Percentiles rank a stretch among this genome's conserved stretches.
phyloP scores from a whole-genome alignment of 1,140 invertebrate genomes.

The Triops longicaudatus region DNA sequence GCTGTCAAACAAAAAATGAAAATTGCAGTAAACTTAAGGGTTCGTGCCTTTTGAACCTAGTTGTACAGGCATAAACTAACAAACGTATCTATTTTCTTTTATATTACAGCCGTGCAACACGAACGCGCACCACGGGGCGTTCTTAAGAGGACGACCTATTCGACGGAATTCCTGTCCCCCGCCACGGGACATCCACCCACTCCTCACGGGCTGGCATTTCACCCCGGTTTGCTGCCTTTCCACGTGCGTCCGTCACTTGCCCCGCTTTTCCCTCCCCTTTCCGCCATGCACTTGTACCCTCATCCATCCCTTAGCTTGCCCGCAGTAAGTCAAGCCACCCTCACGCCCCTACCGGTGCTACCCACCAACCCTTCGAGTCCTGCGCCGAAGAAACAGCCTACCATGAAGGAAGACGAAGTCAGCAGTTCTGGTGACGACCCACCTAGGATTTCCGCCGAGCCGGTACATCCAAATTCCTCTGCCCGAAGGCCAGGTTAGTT shows the following conservation, averaged over 20 bases:
- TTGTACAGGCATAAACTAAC: too few relatives aligned
- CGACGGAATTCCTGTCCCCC: constrained; percentile 19
- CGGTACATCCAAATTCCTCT: not conserved
- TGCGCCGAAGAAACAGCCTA: constrained; percentile 21
- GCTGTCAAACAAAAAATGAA: too few relatives aligned
- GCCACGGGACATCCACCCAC: constrained; percentile 32
- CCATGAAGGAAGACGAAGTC: constrained; percentile 60
- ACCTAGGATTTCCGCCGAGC: constrained; percentile 25
- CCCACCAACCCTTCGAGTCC: constrained; percentile 22
- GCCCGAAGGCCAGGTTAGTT: not conserved
- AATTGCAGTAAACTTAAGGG: too few relatives aligned
- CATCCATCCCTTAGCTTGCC: constrained; percentile 27
- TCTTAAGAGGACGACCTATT: not conserved
- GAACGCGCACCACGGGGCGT: constrained; percentile 64
- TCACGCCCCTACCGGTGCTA: not conserved
- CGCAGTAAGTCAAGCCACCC: not conserved
- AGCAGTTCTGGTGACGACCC: constrained; percentile 49
- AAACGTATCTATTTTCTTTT: constrained; percentile 13
- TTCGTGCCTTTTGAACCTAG: too few relatives aligned
- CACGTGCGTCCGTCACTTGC: constrained; percentile 34
- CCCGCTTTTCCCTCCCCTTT: not conserved
- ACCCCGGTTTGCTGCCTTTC: constrained; percentile 31
- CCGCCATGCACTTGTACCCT: constrained; percentile 34
- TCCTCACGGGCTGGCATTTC: constrained; percentile 31
- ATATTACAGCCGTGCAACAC: constrained; percentile 73